These are phyloP conservation scores for Ephydatia muelleri DNA, from an alignment of 37 sponge, comb jelly and placozoan genomes.

Conservation along the genomic window DNA sequence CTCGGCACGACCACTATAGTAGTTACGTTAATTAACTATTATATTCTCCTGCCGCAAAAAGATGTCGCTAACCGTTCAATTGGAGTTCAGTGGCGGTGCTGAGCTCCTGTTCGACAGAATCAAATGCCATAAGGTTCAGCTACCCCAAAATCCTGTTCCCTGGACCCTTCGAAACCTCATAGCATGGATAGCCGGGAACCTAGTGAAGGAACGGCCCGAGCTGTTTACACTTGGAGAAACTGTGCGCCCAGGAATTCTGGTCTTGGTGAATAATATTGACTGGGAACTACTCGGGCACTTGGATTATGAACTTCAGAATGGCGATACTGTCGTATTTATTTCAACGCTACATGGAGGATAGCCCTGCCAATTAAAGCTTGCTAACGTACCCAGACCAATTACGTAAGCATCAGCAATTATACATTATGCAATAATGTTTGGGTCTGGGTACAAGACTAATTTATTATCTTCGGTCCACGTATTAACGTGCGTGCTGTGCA, in stretches of 20 bases:
- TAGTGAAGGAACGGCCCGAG: constrained; percentile 92
- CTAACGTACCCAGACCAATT: no score
- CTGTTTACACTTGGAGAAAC: constrained; percentile 89
- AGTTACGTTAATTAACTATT: no score
- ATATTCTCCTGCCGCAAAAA: no score
- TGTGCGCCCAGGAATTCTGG: constrained; percentile 97
- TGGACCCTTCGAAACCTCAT: constrained; percentile 87
- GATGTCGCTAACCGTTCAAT: constrained; percentile 49
- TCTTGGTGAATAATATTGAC: constrained; percentile 94
- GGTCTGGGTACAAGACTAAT: no score
- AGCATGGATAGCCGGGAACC: constrained; percentile 85
- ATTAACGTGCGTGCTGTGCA: no score
- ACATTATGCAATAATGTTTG: no score
- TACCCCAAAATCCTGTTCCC: constrained; percentile 42
- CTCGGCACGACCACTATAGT: no score
- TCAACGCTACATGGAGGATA: constrained; percentile 99
- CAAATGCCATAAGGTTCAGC: constrained; percentile 74
- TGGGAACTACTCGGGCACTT: constrained; percentile 95
- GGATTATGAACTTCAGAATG: constrained; percentile 81
- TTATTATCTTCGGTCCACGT: no score
- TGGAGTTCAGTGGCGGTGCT: constrained; percentile 96
- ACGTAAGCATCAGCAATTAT: no score
- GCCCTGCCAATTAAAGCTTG: not conserved
- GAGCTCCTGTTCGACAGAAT: constrained; percentile 92
- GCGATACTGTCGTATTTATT: constrained; percentile 90